Base-by-base conservation (phyloP, 1,140 invertebrate species). In the Teleogryllus occipitalis region DNA sequence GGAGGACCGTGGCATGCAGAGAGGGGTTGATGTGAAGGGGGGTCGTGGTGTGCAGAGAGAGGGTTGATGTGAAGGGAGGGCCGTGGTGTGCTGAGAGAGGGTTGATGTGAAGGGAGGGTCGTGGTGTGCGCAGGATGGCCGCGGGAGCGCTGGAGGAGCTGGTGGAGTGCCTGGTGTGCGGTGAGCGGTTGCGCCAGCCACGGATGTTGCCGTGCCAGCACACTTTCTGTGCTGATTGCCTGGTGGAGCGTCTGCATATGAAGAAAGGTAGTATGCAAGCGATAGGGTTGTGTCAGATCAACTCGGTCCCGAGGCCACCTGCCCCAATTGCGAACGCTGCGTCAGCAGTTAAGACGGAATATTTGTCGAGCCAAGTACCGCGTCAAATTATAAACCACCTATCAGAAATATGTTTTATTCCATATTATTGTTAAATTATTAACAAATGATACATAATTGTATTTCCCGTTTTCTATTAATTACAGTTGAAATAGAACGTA, bases 121-220 rank as follows among this genome's bases (percentile, higher is more conserved):
- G 27, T 39, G 27, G 27, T 39, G 27, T 39, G 27, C 27, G 73
- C 82, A 88, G 87, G 81, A 82, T 86, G 39, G 88, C 89, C 27
- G 82, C 87, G 5, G 85, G 86, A 27, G 88, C 87, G 0, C 86
- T 94, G 75, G 90, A 93, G 83, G 90, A 93, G 74, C 84, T 94
- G 10, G 85, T 94, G 7, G 89, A 90, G 47, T 95, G 93, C 84
- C 86, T 91, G 5, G 88, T 95, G 74, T 95, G 93, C 83, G 83
- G 93, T 46, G 91, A 93, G 83, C 87, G 90, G 79, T 88, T 92
- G 47, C 88, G 87, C 80, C 87, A 89, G 48, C 92, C 93, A 1
- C 91, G 91, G 83, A 91, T 93, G 87, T 85, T 94, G 80, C 91
- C 91, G 7, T 94, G 93, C 83, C 92, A 93, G 83, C 92, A 94